phyloP scores from a whole-genome alignment of 2,113 vertebrate genomes.

The Bubalus kerabau region DNA sequence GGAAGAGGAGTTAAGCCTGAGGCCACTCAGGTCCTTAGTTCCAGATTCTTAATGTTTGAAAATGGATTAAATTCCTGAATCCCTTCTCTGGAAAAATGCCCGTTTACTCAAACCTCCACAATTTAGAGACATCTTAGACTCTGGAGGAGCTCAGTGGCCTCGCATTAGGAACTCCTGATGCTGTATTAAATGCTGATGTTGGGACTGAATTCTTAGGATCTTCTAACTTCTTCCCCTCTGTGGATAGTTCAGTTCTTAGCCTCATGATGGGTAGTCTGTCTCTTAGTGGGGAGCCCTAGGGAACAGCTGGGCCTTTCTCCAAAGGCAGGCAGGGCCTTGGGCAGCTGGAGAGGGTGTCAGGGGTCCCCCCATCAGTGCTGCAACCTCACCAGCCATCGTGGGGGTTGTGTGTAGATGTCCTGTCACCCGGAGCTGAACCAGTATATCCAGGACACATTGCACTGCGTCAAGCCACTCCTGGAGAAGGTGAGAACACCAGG shows the following conservation, averaged over 20 bases:
- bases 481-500: conserved; percentile 88
- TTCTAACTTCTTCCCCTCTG: background rate
- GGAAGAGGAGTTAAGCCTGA: background rate
- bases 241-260: background rate
- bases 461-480: conserved; percentile 96
- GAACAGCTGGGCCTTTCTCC: background rate
- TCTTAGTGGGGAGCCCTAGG: background rate
- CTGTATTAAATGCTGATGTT: background rate
- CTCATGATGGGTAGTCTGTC: background rate
- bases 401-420: conserved; percentile 88
- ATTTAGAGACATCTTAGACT: background rate
- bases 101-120: background rate
- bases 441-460: conserved; percentile 97
- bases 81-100: background rate
- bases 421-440: conserved; percentile 97
- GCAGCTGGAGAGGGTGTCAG: background rate
- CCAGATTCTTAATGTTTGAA: background rate
- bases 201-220: background rate
- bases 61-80: background rate
- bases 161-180: background rate
- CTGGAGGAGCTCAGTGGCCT: background rate
- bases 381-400: background rate
- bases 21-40: background rate
- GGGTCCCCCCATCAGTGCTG: background rate
- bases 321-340: background rate